phyloP scores from a whole-genome alignment of 2,113 vertebrate species.

The Leptobrachium ailaonicum region DNA sequence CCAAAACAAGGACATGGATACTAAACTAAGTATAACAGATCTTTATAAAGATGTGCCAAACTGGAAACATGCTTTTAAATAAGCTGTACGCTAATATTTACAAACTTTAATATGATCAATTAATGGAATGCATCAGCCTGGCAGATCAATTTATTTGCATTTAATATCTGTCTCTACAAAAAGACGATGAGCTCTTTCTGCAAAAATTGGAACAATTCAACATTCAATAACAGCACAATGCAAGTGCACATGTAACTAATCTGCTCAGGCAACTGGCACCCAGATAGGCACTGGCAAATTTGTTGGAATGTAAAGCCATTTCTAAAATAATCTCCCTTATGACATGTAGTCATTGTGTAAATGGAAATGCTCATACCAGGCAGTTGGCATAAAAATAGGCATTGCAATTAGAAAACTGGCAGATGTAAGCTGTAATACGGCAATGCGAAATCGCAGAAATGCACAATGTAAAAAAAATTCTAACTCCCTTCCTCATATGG shows the following conservation, averaged over 20 bases:
- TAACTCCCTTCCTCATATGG: neutral
- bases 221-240: conserved; percentile 14
- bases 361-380: conserved; percentile 36
- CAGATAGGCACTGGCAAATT: conserved; percentile 28
- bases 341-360: conserved; percentile 46
- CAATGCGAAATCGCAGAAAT: conserved; percentile 22
- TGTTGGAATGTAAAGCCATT: conserved; percentile 31
- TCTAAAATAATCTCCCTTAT: conserved; percentile 46
- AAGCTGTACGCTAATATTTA: too few species aligned
- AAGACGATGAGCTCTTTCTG: neutral
- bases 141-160: too few species aligned
- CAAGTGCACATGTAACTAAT: conserved; percentile 25
- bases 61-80: too few species aligned
- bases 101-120: too few species aligned
- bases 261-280: conserved; percentile 35
- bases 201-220: neutral
- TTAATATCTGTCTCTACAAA: too few species aligned
- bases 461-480: conserved; percentile 6
- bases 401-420: conserved; percentile 44
- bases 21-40: too few species aligned
- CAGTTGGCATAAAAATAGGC: conserved; percentile 28
- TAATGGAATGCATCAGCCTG: too few species aligned
- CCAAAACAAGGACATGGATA: too few species aligned
- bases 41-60: too few species aligned
- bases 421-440: conserved; percentile 15